Evolutionary conservation across 2,797 vertebrate species (phyloP).

Genomic region (Diplodus puntazzo): DNA sequence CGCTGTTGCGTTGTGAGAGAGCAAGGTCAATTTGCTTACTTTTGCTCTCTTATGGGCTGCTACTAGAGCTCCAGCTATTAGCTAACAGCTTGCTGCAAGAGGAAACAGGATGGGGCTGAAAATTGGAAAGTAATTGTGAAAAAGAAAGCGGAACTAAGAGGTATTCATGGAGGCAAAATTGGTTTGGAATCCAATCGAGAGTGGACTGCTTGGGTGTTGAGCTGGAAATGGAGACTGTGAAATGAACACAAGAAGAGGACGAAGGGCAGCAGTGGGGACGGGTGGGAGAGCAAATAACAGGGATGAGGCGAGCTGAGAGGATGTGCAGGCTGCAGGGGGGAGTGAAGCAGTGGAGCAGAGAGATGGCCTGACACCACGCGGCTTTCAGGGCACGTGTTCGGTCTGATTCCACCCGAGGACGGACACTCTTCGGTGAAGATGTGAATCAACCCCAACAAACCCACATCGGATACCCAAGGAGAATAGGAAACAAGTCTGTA

Average conservation of each 20-base stretch:
- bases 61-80: constrained; percentile 13
- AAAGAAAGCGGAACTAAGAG: constrained; percentile 63
- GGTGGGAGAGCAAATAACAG: constrained; percentile 25
- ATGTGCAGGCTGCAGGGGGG: constrained; percentile 11
- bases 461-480: constrained; percentile 23
- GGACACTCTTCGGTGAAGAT: constrained; percentile 33
- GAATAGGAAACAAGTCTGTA: not conserved
- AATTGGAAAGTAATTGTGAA: constrained; percentile 58
- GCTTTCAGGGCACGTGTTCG: constrained; percentile 50
- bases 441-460: constrained; percentile 28
- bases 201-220: constrained; percentile 23
- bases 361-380: constrained; percentile 40
- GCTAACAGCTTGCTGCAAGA: constrained; percentile 9
- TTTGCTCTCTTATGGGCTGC: not conserved
- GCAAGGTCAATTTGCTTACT: constrained; percentile 21
- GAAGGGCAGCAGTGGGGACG: constrained; percentile 10
- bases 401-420: constrained; percentile 34
- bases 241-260: constrained; percentile 40
- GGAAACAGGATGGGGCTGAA: constrained; percentile 36
- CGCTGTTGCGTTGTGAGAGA: not conserved
- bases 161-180: constrained; percentile 58
- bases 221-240: constrained; percentile 46
- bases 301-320: constrained; percentile 22
- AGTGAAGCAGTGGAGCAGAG: constrained; percentile 37
- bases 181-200: constrained; percentile 62